A percentile compares a stretch with the other conserved stretches of the same genome.
These are phyloP conservation scores for Seriola aureovittata DNA, from an alignment of 2,113 vertebrate genomes.

Conservation along the genomic window DNA sequence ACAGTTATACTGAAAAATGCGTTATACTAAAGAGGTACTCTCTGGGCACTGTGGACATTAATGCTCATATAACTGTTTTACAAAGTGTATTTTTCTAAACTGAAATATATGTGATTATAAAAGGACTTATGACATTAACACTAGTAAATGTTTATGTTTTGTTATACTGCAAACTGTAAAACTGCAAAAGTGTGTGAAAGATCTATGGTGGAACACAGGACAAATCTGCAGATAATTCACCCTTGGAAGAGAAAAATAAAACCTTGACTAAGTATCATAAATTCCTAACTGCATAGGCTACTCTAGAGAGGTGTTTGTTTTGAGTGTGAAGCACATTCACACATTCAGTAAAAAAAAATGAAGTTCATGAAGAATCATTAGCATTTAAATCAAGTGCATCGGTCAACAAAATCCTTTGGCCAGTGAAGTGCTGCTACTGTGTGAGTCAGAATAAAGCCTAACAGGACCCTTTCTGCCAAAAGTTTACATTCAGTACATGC, in stretches of 20 bases:
- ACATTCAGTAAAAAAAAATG: not conserved
- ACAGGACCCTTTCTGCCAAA: not conserved
- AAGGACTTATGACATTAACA: no score
- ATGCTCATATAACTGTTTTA: not conserved
- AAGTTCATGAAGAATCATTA: conserved; percentile 10
- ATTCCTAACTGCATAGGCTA: not conserved
- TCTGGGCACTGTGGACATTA: not conserved
- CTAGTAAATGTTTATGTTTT: no score
- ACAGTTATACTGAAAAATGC: no score
- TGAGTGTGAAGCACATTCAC: not conserved
- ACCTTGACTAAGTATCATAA: no score
- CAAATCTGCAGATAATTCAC: not conserved
- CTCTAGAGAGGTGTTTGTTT: not conserved
- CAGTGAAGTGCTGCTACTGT: not conserved
- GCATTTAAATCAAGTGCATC: conserved; percentile 22
- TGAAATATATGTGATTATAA: no score
- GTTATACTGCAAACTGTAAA: no score
- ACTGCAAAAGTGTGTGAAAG: no score
- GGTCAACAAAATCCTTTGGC: not conserved
- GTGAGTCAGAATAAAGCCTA: not conserved
- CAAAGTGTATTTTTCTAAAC: no score
- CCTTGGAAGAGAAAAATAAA: no score
- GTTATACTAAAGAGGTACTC: not conserved
- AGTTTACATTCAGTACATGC: not conserved
- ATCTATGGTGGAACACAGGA: no score